Evolutionary conservation across 2,888 invertebrate species (phyloP), one percentile per base, ranked within the genome.

Genomic region (Acanthopleura granulata): DNA sequence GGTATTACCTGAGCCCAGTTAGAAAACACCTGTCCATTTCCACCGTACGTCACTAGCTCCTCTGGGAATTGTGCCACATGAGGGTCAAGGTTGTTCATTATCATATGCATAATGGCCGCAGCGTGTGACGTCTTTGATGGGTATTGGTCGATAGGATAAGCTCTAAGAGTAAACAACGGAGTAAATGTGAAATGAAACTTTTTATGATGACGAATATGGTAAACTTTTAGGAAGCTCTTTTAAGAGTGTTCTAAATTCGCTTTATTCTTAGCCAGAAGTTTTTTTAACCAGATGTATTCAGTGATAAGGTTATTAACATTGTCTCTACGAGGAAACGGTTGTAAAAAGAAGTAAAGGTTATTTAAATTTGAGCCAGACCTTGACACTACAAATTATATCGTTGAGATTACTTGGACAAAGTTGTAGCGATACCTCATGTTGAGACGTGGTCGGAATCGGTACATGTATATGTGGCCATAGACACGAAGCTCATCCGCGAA

Each of bases 401-500:
- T n/a, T n/a, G n/a, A n/a, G n/a, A n/a, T n/a, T n/a, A n/a, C n/a
- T n/a, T n/a, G 3, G 40, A 40, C 3, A 40, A 40, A 9, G 40
- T 9, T 40, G 40, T 40, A 40, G 9, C 40, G 40, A 12, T 81
- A 91, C 91, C 88, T 90, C 86, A 92, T 89, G 62, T 86, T 84
- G 50, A 91, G 84, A 25, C 82, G 72, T 0, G 92, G 92, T 30
- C 85, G 83, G 81, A 93, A 92, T 73, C 93, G 87, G 86, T 92
- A 93, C 91, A 93, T 93, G 86, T 93, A 93, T 80, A 93, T 93
- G 82, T 93, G 93, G 0, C 93, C 93, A 85, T 91, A 93, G 0
- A 85, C 80, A 15, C 89, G 83, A 72, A 93, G 88, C 82, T 93
- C 93, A 18, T 89, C 83, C 1, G 91, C 91, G 84, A 93, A 93